Percentiles rank a stretch among this genome's conserved stretches.
Evolutionary conservation across 2,113 vertebrate species (phyloP).

Genomic region (Excalfactoria chinensis): DNA sequence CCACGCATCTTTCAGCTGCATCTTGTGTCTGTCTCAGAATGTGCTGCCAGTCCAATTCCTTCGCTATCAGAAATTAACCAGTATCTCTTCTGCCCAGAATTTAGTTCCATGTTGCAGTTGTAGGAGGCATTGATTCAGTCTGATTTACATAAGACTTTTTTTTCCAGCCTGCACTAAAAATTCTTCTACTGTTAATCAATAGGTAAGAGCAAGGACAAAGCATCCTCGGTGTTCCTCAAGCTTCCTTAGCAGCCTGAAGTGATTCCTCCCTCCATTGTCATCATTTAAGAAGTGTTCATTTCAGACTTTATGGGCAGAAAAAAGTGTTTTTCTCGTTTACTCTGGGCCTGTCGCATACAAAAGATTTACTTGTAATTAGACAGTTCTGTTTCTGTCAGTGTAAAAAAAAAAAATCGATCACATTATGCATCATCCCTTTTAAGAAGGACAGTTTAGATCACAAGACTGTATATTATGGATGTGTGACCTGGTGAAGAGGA

Average conservation of each 20-base stretch:
- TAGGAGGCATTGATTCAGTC: background rate
- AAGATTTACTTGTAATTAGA: slow-evolving; percentile 29
- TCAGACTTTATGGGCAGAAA: background rate
- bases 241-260: background rate
- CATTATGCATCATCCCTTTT: background rate
- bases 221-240: background rate
- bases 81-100: background rate
- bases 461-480: background rate
- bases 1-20: background rate
- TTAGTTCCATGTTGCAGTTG: background rate
- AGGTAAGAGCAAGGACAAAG: slow-evolving; percentile 3
- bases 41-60: background rate
- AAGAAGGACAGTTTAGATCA: slow-evolving; percentile 1
- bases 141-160: background rate
- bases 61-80: background rate
- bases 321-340: slow-evolving; percentile 10
- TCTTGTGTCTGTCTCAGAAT: background rate
- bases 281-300: slow-evolving; percentile 17
- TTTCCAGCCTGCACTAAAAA: background rate
- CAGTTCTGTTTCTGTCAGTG: background rate
- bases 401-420: background rate
- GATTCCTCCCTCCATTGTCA: background rate
- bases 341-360: background rate
- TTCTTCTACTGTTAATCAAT: background rate
- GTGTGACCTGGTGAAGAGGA: background rate